These are phyloP conservation scores for Eublepharis macularius DNA, from an alignment of 2,113 vertebrate species.

Conservation along the genomic window DNA sequence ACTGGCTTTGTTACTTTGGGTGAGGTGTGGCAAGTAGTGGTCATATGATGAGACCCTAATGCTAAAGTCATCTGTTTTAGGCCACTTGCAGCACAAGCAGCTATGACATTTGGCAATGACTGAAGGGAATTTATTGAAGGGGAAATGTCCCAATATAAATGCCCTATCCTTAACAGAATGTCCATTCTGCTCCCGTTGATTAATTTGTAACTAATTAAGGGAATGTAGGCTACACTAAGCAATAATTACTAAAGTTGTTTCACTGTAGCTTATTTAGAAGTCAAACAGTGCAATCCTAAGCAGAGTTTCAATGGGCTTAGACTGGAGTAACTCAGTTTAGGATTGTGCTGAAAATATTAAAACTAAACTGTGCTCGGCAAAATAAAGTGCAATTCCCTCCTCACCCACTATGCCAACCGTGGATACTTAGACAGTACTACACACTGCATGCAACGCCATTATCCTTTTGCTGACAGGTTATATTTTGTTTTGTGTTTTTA, in stretches of 20 bases:
- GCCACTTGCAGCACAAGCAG: background rate
- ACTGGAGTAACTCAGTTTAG: too few relatives aligned
- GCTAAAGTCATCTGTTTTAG: background rate
- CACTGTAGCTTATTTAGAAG: background rate
- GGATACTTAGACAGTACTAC: too few relatives aligned
- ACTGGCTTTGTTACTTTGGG: background rate
- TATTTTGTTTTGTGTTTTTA: too few relatives aligned
- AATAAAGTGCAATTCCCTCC: too few relatives aligned
- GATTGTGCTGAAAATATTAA: too few relatives aligned
- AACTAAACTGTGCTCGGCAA: too few relatives aligned
- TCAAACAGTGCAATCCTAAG: too few relatives aligned
- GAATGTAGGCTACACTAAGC: background rate
- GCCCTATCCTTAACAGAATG: background rate
- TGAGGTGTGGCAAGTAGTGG: background rate
- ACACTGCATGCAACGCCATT: too few relatives aligned
- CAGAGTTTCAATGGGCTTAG: too few relatives aligned
- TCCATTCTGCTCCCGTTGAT: background rate
- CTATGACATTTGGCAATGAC: background rate
- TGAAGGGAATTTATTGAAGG: constrained; percentile 1
- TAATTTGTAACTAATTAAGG: background rate
- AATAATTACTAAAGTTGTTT: background rate
- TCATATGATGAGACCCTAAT: background rate
- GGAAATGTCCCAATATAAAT: background rate
- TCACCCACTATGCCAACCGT: too few relatives aligned
- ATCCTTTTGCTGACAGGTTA: too few relatives aligned